Conservation (phyloP, 2,797 vertebrate species). For the Phrynocephalus vlangalii region DNA sequence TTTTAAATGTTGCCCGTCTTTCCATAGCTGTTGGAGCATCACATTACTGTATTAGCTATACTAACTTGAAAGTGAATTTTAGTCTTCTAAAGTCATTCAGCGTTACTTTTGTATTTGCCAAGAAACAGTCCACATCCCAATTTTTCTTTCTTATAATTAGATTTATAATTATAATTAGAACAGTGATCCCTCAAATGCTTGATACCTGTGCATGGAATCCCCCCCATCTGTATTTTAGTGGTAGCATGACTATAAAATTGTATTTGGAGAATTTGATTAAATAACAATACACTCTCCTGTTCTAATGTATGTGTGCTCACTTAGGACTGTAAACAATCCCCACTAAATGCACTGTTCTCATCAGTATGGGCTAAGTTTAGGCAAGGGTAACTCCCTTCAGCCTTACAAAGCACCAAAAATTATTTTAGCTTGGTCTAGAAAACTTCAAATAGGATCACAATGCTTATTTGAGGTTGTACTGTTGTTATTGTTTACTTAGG, state of each 20-base stretch:
- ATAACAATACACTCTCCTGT: slow-evolving; percentile 48
- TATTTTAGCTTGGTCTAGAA: no score
- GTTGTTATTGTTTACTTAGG: no score
- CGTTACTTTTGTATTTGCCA: not conserved
- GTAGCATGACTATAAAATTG: slow-evolving; percentile 43
- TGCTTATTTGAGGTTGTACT: no score
- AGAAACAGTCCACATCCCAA: not conserved
- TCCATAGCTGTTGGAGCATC: not conserved
- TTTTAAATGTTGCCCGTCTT: not conserved
- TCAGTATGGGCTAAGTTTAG: no score
- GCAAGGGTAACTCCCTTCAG: no score
- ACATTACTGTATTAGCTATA: not conserved
- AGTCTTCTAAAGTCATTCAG: not conserved
- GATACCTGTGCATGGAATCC: not conserved
- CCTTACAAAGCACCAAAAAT: no score
- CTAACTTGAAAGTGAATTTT: not conserved
- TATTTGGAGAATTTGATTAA: slow-evolving; percentile 57
- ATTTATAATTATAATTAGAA: not conserved
- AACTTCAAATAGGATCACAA: no score
- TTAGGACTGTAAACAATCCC: slow-evolving; percentile 12
- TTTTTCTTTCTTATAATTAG: not conserved
- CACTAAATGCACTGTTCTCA: no score
- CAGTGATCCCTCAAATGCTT: not conserved
- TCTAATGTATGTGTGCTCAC: slow-evolving; percentile 12
- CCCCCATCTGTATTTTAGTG: not conserved